phyloP scores from a whole-genome alignment of 2,113 vertebrate species.

The Trematocara variabile region DNA sequence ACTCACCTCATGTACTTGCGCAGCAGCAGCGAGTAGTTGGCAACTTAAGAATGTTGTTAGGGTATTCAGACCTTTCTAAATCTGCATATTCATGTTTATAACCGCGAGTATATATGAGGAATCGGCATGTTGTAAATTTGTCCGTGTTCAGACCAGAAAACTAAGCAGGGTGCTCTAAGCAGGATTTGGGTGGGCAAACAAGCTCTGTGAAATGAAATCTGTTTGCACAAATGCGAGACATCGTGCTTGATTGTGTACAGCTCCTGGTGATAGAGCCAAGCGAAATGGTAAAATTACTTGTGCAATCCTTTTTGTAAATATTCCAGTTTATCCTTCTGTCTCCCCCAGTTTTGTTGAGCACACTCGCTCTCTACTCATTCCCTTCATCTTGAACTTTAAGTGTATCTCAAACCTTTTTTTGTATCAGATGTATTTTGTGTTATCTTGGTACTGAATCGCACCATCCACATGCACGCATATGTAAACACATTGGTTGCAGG shows the following conservation, averaged over 20 bases:
- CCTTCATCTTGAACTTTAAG: constrained; percentile 5
- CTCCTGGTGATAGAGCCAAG: not conserved
- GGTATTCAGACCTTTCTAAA: not conserved
- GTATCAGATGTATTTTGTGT: not conserved
- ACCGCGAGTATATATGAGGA: constrained; percentile 4
- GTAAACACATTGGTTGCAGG: constrained; percentile 5
- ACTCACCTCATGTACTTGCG: not conserved
- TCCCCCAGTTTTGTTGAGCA: not conserved
- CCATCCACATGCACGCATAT: not conserved
- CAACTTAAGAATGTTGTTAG: not conserved
- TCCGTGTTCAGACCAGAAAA: not conserved
- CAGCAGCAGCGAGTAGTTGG: not conserved
- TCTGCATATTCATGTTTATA: not conserved
- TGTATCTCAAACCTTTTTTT: not conserved
- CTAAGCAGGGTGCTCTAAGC: not conserved
- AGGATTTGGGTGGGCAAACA: constrained; percentile 41
- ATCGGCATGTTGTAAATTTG: not conserved
- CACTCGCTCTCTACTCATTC: not conserved
- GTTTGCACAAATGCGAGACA: constrained; percentile 40
- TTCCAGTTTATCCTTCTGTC: constrained; percentile 5
- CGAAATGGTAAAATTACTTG: constrained; percentile 10
- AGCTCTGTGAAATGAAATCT: constrained; percentile 29
- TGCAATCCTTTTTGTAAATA: constrained; percentile 41
- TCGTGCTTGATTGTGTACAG: constrained; percentile 8
- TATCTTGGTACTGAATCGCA: not conserved